Percentiles rank a stretch among this genome's conserved stretches.
phyloP scores from a whole-genome alignment of 1,140 invertebrate species.

The Tetragnatha versicolor region DNA sequence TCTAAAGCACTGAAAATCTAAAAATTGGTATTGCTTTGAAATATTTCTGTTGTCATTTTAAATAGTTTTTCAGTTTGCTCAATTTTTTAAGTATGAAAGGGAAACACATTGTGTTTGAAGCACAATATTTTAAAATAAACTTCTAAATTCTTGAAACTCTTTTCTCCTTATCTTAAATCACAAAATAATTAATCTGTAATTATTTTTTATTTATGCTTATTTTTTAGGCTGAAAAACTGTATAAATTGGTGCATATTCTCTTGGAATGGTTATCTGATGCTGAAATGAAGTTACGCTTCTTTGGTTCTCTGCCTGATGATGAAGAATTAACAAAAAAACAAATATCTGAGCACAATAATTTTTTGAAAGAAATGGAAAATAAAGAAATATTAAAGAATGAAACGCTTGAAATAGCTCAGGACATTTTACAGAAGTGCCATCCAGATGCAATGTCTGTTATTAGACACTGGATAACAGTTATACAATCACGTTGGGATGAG shows the following conservation, averaged over 20 bases:
- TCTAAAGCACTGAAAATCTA: too few species aligned
- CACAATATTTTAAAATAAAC: too few species aligned
- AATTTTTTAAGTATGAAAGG: too few species aligned
- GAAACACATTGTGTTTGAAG: too few species aligned
- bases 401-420: constrained; percentile 84
- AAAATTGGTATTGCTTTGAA: too few species aligned
- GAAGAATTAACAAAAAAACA: constrained; percentile 85
- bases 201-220: background rate
- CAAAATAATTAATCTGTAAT: background rate
- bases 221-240: constrained; percentile 82
- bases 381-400: constrained; percentile 87
- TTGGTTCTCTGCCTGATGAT: constrained; percentile 85
- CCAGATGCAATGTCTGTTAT: constrained; percentile 92
- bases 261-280: constrained; percentile 95
- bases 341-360: constrained; percentile 82
- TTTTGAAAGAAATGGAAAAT: constrained; percentile 80
- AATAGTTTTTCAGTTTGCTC: too few species aligned
- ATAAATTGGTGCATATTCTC: constrained; percentile 90
- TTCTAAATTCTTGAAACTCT: background rate
- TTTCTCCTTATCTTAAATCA: background rate
- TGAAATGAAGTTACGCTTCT: constrained; percentile 86
- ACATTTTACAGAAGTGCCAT: constrained; percentile 89
- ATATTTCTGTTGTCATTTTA: too few species aligned
- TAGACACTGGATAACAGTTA: constrained; percentile 97
- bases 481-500: constrained; percentile 94